Evolutionary conservation across 1,140 invertebrate genomes (phyloP), one percentile per base, ranked within the genome.

Genomic region (Manduca sexta): DNA sequence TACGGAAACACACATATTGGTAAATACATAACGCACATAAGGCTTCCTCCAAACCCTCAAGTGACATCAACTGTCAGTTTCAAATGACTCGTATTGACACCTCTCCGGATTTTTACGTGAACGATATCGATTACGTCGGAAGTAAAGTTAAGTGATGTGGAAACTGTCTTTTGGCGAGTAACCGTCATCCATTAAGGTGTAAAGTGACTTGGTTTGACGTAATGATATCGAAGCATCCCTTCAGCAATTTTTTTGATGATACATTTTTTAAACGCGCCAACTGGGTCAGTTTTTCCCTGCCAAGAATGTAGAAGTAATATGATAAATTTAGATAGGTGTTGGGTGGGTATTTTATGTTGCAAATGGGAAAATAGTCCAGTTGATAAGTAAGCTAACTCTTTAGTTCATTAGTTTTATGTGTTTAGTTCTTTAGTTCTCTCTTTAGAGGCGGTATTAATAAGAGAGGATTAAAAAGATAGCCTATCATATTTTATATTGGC

Each of bases 81-180:
- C 64, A 47, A 58, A 70, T 64, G 50, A 54, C 56, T 17, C 31
- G 41, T 64, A 49, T 45, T 68, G 65, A 73, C 67, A 72, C 61
- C 56, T 64, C 54, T 64, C 49, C 52, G 48, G 69, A 71, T 74
- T 81, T 75, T 65, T 64, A 62, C 49, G 47, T 64, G 49, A 66
- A 74, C 64, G 74, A 75, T 77, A 81, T 78, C 73, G 64, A 72
- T 78, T 76, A 68, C 73, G 59, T 39, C 69, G 74, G 77, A 78
- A 76, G 66, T 75, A 49, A 68, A 60, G 67, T 60, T 74, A 70
- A 74, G 74, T 75, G 74, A 69, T 26, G 68, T 56, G 69, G 74
- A 80, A 77, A 75, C 57, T 74, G 74, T 77, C 76, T 63, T 67
- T 68, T 73, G 58, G 58, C 60, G 56, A 71, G 55, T 58, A 60